A percentile compares a stretch with the other conserved stretches of the same genome.
These are phyloP conservation scores for Tenthredo distinguenda DNA, from an alignment of 2,888 invertebrate species.

Conservation along the genomic window DNA sequence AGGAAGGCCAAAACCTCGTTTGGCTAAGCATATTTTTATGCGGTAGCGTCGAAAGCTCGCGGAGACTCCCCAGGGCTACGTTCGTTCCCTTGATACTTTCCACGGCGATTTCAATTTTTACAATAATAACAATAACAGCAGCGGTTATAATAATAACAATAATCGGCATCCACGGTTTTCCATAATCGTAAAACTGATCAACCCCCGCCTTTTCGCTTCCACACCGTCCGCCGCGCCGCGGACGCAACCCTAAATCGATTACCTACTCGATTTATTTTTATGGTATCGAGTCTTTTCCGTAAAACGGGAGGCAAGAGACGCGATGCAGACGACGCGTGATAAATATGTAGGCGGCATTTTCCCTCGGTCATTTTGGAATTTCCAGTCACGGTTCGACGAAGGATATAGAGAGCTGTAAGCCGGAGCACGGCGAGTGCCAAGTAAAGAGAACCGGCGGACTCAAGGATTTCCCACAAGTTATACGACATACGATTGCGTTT, in stretches of 20 bases:
- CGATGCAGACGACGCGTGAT: conserved; percentile 47
- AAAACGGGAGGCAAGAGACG: conserved; percentile 46
- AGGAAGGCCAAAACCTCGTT: conserved; percentile 5
- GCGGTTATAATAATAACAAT: conserved; percentile 53
- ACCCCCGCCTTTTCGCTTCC: conserved; percentile 36
- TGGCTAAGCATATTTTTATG: conserved; percentile 43
- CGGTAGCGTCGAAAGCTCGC: not conserved
- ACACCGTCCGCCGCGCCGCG: conserved; percentile 57
- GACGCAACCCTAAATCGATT: conserved; percentile 62
- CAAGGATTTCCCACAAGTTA: conserved; percentile 31
- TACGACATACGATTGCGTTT: conserved; percentile 37
- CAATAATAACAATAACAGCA: conserved; percentile 39
- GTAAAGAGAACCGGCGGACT: conserved; percentile 23
- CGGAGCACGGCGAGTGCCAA: conserved; percentile 1
- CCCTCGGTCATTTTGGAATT: conserved; percentile 35
- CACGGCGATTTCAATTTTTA: conserved; percentile 31
- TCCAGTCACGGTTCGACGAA: conserved; percentile 40
- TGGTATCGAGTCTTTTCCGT: conserved; percentile 55
- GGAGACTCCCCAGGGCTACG: not conserved
- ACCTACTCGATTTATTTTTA: conserved; percentile 62
- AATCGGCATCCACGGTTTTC: conserved; percentile 60
- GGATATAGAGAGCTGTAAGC: conserved; percentile 27
- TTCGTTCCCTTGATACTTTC: not conserved
- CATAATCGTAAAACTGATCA: conserved; percentile 63
- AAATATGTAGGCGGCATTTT: conserved; percentile 39